Evolutionary conservation across 2,113 vertebrate genomes (phyloP), one percentile per base, ranked within the genome.

Genomic region (Trochalopteron elliotii): DNA sequence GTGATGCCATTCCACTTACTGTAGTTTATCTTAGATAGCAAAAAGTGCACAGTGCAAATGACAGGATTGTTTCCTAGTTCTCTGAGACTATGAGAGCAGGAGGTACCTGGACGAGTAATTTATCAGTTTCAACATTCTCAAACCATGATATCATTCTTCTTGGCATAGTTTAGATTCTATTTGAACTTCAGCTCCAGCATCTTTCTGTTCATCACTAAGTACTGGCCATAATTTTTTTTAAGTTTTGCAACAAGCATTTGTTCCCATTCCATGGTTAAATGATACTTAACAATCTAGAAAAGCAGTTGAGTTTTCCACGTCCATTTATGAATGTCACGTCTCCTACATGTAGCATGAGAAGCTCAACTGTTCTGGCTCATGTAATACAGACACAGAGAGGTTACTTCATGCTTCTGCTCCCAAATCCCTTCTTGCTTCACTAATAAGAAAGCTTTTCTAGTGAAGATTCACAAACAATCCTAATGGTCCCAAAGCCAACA

Each of bases 31-130:
- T 81, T 40, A 89, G 89, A 89, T 67, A 90, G 93, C 61, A 95
- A 90, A 93, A 96, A 97, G 95, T 96, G 94, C 96, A 27, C 50
- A 95, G 93, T 97, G 96, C 96, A 95, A 96, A 70, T 79, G 74
- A 94, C 80, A 92, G 80, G 75, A 60, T 31, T 83, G n/a, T 69
- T 94, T 88, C 69, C 76, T 71, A 74, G 17, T 53, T 81, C 87
- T 91, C 89, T 47, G 55, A 72, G 69, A 90, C 57, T 28, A 74
- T 3, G 30, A 70, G 39, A 81, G 28, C 47, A 49, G 31, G 35
- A 94, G 17, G 22, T 60, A 71, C 24, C 22, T 82, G 57, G 52
- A 94, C 50, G 45, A 94, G 37, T 37, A 74, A 56, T 84, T 83
- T 70, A 81, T 59, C 63, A 24, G 42, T 83, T 95, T 76, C 83